Percentiles rank a stretch among this genome's conserved stretches.
These are phyloP conservation scores for Caenorhabditis sp. DNA, from an alignment of 2,888 invertebrate genomes.

Conservation along the genomic window DNA sequence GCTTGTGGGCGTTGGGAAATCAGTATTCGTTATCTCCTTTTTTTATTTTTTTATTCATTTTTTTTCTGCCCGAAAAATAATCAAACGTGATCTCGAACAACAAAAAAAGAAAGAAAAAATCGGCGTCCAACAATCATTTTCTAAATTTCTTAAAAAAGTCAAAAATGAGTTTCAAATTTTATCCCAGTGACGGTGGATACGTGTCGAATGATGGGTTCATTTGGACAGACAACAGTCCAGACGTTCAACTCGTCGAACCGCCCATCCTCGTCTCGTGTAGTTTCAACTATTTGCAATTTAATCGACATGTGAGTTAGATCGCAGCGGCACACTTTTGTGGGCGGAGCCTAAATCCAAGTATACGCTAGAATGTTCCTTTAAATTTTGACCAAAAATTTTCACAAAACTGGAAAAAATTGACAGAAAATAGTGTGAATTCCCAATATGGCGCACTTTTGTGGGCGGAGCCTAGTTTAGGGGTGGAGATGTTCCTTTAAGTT, in stretches of 20 bases:
- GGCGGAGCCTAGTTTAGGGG: no score
- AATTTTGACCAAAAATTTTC: background rate
- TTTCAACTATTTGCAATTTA: slow-evolving; percentile 37
- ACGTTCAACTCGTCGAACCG: slow-evolving; percentile 49
- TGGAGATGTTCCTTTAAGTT: no score
- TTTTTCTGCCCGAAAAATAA: no score
- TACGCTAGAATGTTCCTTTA: background rate
- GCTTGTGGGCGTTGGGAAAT: no score
- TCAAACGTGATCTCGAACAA: no score
- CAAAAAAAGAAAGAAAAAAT: no score
- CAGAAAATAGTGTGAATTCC: no score
- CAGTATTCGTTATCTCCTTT: no score
- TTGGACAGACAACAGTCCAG: slow-evolving; percentile 41
- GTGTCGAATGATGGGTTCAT: slow-evolving; percentile 39
- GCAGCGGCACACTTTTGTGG: no score
- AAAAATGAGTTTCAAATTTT: background rate
- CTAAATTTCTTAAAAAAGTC: background rate
- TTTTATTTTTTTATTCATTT: no score
- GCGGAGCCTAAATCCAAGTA: no score
- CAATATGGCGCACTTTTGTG: no score
- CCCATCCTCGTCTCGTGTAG: slow-evolving; percentile 38
- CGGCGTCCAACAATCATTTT: background rate
- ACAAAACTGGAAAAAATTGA: background rate
- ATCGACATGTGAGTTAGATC: slow-evolving; percentile 12
- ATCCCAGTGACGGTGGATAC: slow-evolving; percentile 4